phyloP scores from a whole-genome alignment of 2,797 vertebrate species.

The Rhinophrynus dorsalis region DNA sequence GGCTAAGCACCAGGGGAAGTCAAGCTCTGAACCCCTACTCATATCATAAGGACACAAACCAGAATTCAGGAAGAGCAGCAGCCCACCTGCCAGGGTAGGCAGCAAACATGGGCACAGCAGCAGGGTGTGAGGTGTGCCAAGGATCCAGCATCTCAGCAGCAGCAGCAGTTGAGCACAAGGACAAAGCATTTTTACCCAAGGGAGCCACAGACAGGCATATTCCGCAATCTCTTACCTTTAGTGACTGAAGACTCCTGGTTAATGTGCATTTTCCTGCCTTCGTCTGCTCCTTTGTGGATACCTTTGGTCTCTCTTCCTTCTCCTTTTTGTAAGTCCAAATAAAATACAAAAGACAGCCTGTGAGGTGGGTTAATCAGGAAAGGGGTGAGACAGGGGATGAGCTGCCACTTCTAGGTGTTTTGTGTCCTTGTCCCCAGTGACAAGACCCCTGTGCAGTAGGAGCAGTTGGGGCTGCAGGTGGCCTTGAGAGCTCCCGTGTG shows the following conservation, averaged over 20 bases:
- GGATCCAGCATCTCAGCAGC: neutral
- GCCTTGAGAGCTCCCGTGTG: conserved; percentile 35
- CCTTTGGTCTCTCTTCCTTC: conserved; percentile 18
- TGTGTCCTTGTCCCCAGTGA: conserved; percentile 20
- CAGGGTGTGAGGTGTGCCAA: conserved; percentile 5
- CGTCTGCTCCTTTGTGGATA: conserved; percentile 41
- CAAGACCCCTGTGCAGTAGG: neutral
- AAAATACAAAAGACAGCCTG: conserved; percentile 42
- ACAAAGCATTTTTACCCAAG: neutral
- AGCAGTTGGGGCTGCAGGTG: conserved; percentile 30
- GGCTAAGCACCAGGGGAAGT: neutral
- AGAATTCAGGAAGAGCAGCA: neutral
- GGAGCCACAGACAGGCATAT: neutral
- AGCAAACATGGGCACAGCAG: neutral
- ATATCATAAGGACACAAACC: neutral
- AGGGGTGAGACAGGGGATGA: neutral
- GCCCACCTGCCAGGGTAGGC: neutral
- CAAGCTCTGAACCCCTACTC: neutral
- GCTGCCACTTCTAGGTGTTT: conserved; percentile 25
- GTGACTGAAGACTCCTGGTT: conserved; percentile 35
- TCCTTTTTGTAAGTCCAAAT: conserved; percentile 38
- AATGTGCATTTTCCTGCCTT: conserved; percentile 47
- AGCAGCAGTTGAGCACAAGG: neutral
- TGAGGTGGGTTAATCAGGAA: conserved; percentile 24
- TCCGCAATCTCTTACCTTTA: conserved; percentile 25